phyloP scores from a whole-genome alignment of 2,888 invertebrate genomes.

The Tuberolachnus salignus region DNA sequence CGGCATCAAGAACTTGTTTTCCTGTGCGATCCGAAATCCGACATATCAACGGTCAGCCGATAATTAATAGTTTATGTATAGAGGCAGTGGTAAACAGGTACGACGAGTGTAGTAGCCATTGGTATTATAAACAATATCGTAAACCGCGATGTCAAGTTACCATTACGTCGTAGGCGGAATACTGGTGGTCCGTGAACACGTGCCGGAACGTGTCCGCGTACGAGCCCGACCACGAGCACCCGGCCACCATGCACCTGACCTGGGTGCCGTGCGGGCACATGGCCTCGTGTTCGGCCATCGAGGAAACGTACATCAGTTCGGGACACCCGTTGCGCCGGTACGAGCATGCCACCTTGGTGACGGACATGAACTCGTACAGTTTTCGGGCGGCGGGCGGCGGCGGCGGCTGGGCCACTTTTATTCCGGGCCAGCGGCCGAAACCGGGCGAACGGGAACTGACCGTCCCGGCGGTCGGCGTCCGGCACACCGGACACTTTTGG shows the following conservation, averaged over 20 bases:
- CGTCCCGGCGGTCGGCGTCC: neutral
- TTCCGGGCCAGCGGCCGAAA: neutral
- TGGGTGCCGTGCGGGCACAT: constrained; percentile 5
- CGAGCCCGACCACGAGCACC: neutral
- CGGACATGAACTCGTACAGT: neutral
- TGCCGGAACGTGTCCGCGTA: constrained; percentile 4
- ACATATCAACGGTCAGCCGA: neutral
- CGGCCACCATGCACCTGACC: constrained; percentile 27
- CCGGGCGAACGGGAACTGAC: accelerated
- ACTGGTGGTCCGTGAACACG: neutral
- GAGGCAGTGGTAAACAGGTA: no score
- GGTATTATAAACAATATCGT: no score
- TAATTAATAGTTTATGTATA: no score
- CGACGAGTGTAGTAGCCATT: no score
- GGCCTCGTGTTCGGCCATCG: neutral
- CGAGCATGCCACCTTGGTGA: neutral
- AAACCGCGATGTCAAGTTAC: neutral
- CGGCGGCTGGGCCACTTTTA: neutral
- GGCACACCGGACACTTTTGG: constrained; percentile 14
- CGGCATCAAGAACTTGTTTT: constrained; percentile 6
- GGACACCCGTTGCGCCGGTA: neutral
- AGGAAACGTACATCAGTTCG: neutral
- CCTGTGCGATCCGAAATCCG: neutral
- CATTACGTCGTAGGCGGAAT: constrained; percentile 13
- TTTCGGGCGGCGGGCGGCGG: neutral